phyloP scores from a whole-genome alignment of 2,797 vertebrate genomes.

The Sardinella longiceps region DNA sequence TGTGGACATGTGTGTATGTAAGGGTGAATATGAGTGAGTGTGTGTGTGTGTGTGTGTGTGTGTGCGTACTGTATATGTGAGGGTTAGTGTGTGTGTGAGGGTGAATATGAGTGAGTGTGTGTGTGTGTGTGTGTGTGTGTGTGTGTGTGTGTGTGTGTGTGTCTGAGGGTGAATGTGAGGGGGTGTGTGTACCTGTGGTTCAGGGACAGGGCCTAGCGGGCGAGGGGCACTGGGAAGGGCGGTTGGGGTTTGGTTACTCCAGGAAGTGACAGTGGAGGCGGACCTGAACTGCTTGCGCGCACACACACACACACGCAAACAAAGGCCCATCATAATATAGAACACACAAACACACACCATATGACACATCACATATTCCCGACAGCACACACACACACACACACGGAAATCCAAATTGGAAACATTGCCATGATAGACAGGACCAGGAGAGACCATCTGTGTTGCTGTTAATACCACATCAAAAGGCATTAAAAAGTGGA shows the following conservation, averaged over 20 bases:
- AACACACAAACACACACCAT: slow-evolving; percentile 7
- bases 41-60: slow-evolving; percentile 16
- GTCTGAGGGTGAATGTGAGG: neutral
- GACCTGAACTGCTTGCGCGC: slow-evolving; percentile 97
- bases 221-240: slow-evolving; percentile 91
- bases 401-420: neutral
- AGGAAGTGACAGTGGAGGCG: slow-evolving; percentile 97
- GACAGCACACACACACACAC: neutral
- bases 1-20: too few relatives aligned
- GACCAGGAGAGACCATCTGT: neutral
- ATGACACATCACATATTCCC: neutral
- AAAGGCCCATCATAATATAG: slow-evolving; percentile 54
- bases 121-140: neutral
- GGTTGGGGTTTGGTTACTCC: slow-evolving; percentile 99
- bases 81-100: too few relatives aligned
- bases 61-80: slow-evolving; percentile 79
- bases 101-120: neutral
- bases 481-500: neutral
- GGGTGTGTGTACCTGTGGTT: slow-evolving; percentile 87
- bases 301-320: slow-evolving; percentile 77
- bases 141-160: neutral
- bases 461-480: neutral
- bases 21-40: neutral
- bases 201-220: slow-evolving; percentile 85
- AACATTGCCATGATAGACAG: neutral